A percentile compares a stretch with the other conserved stretches of the same genome.
Conservation (phyloP, 2,888 invertebrate species). For the Latrodectus elegans region DNA sequence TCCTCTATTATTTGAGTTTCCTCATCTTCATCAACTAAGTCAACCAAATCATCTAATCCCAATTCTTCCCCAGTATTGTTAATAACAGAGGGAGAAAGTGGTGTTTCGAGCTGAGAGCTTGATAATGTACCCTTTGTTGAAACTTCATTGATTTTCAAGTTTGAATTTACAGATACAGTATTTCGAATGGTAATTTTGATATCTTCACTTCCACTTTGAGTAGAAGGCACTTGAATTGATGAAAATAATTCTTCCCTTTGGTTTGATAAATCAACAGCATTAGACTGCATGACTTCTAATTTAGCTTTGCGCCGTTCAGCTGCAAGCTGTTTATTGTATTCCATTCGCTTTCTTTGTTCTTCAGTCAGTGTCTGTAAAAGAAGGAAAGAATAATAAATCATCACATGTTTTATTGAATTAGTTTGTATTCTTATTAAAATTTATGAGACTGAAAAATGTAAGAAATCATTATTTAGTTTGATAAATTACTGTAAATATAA, state of each 20-base stretch:
- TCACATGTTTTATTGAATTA: too few species aligned
- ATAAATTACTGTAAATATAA: too few species aligned
- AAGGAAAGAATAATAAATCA: not conserved
- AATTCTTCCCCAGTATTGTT: constrained; percentile 23
- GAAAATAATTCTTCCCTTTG: not conserved
- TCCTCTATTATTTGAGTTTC: not conserved
- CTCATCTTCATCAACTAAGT: constrained; percentile 41
- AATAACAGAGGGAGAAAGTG: not conserved
- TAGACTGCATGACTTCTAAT: constrained; percentile 20
- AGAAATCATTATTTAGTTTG: too few species aligned
- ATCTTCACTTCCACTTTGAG: not conserved
- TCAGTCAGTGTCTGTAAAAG: constrained; percentile 76
- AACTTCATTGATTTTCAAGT: not conserved
- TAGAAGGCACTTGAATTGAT: not conserved
- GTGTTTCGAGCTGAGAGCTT: not conserved
- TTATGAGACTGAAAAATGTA: too few species aligned
- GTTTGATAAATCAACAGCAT: not conserved
- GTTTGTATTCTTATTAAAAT: too few species aligned
- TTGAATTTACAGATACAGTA: too few species aligned
- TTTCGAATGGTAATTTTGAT: too few species aligned
- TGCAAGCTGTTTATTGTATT: constrained; percentile 81
- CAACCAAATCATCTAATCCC: constrained; percentile 45
- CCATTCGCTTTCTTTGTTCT: constrained; percentile 82
- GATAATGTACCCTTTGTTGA: not conserved
- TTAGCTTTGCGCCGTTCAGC: constrained; percentile 76